A percentile compares a stretch with the other conserved stretches of the same genome.
Conservation (phyloP, 2,888 invertebrate species). For the Lumbricus terrestris region DNA sequence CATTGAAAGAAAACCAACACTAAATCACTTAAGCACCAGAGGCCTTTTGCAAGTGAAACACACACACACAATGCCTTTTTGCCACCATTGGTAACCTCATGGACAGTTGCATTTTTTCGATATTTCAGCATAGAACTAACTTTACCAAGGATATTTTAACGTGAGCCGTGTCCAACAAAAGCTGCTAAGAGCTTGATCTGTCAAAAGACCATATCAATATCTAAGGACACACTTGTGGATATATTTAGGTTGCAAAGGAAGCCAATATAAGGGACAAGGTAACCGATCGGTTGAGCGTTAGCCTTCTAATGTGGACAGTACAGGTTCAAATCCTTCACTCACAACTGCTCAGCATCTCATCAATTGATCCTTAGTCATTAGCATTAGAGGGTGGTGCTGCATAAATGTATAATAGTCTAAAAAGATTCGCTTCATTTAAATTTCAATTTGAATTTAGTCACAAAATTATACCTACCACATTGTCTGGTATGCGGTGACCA, state of each 20-base stretch:
- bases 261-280: too few relatives aligned
- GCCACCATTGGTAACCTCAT: not conserved
- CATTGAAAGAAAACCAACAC: too few relatives aligned
- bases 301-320: too few relatives aligned
- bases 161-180: not conserved
- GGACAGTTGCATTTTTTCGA: not conserved
- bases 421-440: not conserved
- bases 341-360: too few relatives aligned
- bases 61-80: not conserved
- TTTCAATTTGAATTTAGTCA: not conserved
- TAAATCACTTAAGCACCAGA: too few relatives aligned
- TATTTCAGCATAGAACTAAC: too few relatives aligned
- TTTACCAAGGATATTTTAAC: too few relatives aligned
- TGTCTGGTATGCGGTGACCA: constrained; percentile 85
- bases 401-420: not conserved
- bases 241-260: not conserved
- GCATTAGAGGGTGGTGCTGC: too few relatives aligned
- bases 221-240: not conserved
- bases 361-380: too few relatives aligned
- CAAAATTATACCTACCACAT: constrained; percentile 77
- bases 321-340: too few relatives aligned
- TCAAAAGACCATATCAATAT: too few relatives aligned
- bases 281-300: too few relatives aligned
- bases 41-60: not conserved
- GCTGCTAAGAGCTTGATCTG: not conserved